Evolutionary conservation across 2,113 vertebrate genomes (phyloP), one percentile per base, ranked within the genome.

Genomic region (Cyrtonyx montezumae): DNA sequence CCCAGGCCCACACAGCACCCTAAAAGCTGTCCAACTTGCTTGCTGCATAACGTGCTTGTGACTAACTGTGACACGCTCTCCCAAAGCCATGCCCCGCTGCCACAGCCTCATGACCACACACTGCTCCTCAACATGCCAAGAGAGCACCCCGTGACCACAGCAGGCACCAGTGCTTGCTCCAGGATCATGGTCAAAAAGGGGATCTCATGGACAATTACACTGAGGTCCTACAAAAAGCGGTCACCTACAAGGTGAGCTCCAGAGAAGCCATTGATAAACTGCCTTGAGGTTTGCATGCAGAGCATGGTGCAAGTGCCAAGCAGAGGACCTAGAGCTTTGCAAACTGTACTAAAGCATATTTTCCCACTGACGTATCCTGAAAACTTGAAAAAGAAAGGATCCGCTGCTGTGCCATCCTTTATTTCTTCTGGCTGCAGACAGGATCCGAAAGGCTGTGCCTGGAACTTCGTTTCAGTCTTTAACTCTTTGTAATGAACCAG

Each of bases 371-470:
- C 37, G 77, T 32, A 74, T 36, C 23, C 40, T 36, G 9, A 87
- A 68, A 88, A 42, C 12, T 13, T 90, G 22, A 16, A 34, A 32
- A 40, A 49, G 9, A 55, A 45, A 74, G 9, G 6, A 22, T 46
- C 34, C 42, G 43, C 42, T 18, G 25, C 45, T 34, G 21, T 45
- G 18, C 17, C 46, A 56, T 51, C 77, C 73, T 92, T 68, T 49
- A 78, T 81, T 92, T 92, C 81, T 87, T 90, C 69, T 66, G 37
- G 32, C 74, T 42, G 76, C 51, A 79, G 56, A 84, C 22, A 79
- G 76, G 67, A 70, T n/a, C 65, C 43, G n/a, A 46, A 86, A 75
- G 45, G 68, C 23, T 76, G 25, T 8, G 32, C 75, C 69, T 59
- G 71, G 19, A 75, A 55, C 62, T 90, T 90, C 46, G 28, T 1